Evolutionary conservation across 1,140 invertebrate genomes (phyloP).

Genomic region (Ridgeia piscesae): DNA sequence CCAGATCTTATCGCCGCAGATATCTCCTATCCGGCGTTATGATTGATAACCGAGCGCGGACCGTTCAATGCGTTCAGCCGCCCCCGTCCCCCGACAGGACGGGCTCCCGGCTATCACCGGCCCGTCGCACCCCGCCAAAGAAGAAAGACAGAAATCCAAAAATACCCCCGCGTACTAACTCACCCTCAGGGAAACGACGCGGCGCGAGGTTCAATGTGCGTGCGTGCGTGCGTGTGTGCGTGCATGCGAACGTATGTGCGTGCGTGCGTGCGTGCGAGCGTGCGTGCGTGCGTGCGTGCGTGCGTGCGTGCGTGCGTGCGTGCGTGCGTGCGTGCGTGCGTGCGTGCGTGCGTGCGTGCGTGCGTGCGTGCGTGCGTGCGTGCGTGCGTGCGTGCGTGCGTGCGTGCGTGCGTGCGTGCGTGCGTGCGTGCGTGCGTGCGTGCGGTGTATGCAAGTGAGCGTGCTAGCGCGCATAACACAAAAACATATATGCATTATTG

Average conservation of each 20-base stretch:
- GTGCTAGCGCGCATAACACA: too few relatives aligned
- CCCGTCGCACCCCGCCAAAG: background rate
- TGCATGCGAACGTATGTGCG: too few relatives aligned
- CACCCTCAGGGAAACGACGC: background rate
- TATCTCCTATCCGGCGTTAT: background rate
- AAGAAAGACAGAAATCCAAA: background rate
- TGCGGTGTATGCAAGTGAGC: too few relatives aligned
- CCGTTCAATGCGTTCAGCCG: background rate
- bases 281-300: too few relatives aligned
- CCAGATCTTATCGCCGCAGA: background rate
- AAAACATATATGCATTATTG: too few relatives aligned
- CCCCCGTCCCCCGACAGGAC: background rate
- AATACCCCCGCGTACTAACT: background rate
- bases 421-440: too few relatives aligned
- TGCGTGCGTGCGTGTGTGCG: slow-evolving; percentile 29
- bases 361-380: slow-evolving; percentile 16
- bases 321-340: too few relatives aligned
- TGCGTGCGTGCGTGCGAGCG: too few relatives aligned
- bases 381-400: too few relatives aligned
- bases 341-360: too few relatives aligned
- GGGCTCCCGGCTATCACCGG: background rate
- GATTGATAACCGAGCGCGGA: background rate
- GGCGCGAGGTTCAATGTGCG: slow-evolving; percentile 24
- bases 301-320: too few relatives aligned
- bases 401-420: too few relatives aligned